A percentile compares a stretch with the other conserved stretches of the same genome.
Conservation (phyloP, 53 echinoderm and acorn worm species). For the Pentamera pediparva region DNA sequence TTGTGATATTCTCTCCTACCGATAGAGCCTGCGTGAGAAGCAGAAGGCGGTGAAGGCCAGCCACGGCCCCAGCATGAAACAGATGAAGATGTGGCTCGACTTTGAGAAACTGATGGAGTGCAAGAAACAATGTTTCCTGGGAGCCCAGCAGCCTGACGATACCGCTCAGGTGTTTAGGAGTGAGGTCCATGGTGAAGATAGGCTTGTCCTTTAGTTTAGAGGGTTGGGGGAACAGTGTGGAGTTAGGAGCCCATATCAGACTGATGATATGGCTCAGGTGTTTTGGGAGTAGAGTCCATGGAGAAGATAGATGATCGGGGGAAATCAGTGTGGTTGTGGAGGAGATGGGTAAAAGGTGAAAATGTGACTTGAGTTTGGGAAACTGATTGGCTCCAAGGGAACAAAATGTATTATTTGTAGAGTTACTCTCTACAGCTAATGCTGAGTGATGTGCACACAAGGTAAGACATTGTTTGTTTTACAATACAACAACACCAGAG, state of each 20-base stretch:
- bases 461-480: too few species aligned
- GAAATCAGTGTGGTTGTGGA: too few species aligned
- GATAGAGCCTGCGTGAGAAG: conserved; percentile 90
- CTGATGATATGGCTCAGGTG: background rate
- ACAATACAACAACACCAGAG: too few species aligned
- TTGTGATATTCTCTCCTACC: background rate
- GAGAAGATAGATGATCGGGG: too few species aligned
- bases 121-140: conserved; percentile 76
- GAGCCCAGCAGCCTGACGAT: conserved; percentile 30
- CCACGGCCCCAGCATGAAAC: conserved; percentile 98
- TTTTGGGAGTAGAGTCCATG: background rate
- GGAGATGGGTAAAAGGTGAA: too few species aligned
- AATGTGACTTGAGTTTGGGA: background rate
- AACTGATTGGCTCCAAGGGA: too few species aligned
- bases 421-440: too few species aligned
- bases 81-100: conserved; percentile 99
- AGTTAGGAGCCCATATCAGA: too few species aligned
- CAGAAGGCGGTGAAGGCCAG: conserved; percentile 93
- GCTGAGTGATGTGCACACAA: too few species aligned
- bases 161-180: conserved; percentile 64
- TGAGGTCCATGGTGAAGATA: conserved; percentile 70
- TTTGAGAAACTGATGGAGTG: conserved; percentile 93
- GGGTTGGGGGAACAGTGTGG: too few species aligned
- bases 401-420: too few species aligned
- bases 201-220: conserved; percentile 57